These are phyloP conservation scores for Thamnophis elegans DNA, from an alignment of 2,797 vertebrate genomes.

Conservation along the genomic window DNA sequence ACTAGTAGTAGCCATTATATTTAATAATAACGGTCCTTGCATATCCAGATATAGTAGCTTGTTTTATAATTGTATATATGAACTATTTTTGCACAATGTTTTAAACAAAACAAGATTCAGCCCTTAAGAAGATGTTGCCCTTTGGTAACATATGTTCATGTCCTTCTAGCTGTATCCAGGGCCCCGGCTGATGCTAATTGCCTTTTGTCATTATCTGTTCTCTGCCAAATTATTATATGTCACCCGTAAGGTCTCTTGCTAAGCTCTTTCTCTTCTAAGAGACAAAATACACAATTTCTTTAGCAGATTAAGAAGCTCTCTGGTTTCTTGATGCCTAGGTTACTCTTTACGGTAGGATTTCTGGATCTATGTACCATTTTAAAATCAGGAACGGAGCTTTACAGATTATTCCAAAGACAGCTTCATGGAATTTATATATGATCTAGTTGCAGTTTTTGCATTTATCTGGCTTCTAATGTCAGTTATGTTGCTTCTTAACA, in stretches of 20 bases:
- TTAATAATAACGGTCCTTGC: not conserved
- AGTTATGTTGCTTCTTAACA: constrained; percentile 1
- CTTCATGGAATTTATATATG: not conserved
- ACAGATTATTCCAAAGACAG: not conserved
- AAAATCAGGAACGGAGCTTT: constrained; percentile 10
- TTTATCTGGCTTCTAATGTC: not conserved
- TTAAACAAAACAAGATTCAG: not conserved
- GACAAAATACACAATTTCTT: constrained; percentile 20
- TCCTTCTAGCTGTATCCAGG: not conserved
- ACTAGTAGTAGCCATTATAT: not conserved
- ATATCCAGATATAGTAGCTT: not conserved
- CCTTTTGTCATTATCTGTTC: constrained; percentile 2
- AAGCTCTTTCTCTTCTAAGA: not conserved
- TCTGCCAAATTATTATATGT: constrained; percentile 1
- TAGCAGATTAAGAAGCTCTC: not conserved
- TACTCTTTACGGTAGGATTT: not conserved
- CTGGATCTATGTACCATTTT: constrained; percentile 13
- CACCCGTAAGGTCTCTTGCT: not conserved
- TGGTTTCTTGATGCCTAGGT: not conserved
- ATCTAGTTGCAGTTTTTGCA: not conserved
- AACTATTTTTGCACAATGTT: constrained; percentile 3
- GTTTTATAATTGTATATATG: not conserved
- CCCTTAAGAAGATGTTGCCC: not conserved
- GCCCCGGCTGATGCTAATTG: not conserved
- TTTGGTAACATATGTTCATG: not conserved